Conservation (phyloP, 2,113 vertebrate species). For the Monopterus albus region DNA sequence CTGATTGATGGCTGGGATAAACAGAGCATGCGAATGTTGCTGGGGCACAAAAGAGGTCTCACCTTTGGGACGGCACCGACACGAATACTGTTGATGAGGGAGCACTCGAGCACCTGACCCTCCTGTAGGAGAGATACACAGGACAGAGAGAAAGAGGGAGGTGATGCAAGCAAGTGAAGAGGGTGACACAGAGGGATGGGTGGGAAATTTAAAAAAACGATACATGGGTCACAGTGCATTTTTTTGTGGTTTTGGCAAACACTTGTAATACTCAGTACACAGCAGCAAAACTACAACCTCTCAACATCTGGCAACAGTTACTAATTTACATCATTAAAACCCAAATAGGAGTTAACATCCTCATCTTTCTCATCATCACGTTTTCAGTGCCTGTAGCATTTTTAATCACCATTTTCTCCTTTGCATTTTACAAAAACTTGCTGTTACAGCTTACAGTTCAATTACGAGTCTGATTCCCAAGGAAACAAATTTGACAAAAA, state of each 20-base stretch:
- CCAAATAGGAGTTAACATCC: not conserved
- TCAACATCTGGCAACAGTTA: not conserved
- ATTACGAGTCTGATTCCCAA: no score
- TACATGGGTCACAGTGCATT: not conserved
- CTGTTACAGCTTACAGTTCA: no score
- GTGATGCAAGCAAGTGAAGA: not conserved
- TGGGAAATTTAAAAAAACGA: not conserved
- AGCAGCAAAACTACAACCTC: not conserved
- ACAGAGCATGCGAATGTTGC: not conserved
- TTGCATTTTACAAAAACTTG: no score
- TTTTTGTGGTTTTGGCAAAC: conserved; percentile 3
- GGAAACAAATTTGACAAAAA: no score
- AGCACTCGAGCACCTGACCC: conserved; percentile 97
- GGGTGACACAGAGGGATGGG: not conserved
- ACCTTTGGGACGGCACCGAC: conserved; percentile 92
- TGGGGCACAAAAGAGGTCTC: conserved; percentile 58
- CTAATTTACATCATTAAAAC: not conserved
- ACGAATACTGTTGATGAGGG: conserved; percentile 97
- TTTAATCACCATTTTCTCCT: no score
- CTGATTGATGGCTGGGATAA: not conserved
- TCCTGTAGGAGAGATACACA: conserved; percentile 79
- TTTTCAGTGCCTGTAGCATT: no score
- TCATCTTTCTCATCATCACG: not conserved
- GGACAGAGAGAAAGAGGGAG: not conserved
- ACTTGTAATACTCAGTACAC: not conserved